A percentile compares a stretch with the other conserved stretches of the same genome.
phyloP scores from a whole-genome alignment of 2,113 vertebrate species.

The Promerops cafer region DNA sequence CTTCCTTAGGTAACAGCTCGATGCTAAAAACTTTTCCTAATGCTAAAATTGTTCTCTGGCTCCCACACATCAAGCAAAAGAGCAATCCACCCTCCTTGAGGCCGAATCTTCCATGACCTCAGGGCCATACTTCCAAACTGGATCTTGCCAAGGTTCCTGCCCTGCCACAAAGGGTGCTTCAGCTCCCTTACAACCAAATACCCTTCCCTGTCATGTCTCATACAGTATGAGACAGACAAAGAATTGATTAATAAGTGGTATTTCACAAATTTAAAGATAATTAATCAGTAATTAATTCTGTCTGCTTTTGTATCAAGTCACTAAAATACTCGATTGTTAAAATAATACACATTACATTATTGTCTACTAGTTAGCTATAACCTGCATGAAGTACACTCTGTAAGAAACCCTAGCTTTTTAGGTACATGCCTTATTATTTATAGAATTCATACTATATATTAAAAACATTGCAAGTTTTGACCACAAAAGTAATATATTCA shows the following conservation, averaged over 20 bases:
- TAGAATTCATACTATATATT: neutral
- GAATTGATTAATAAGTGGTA: neutral
- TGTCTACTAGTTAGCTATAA: neutral
- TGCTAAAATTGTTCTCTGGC: neutral
- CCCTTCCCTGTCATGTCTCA: neutral
- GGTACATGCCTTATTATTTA: neutral
- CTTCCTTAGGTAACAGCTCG: neutral
- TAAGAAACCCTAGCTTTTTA: neutral
- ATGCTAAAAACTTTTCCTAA: neutral
- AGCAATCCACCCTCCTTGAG: neutral
- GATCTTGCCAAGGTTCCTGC: neutral
- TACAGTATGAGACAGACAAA: neutral
- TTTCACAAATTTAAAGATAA: neutral
- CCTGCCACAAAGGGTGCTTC: neutral
- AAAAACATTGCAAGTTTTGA: neutral
- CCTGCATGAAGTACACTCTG: neutral
- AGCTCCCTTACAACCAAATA: neutral
- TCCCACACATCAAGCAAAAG: accelerated
- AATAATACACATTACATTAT: neutral
- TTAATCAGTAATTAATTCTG: neutral
- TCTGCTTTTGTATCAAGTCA: neutral
- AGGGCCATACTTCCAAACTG: neutral
- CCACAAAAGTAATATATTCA: neutral
- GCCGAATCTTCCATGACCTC: neutral
- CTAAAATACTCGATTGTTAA: neutral